These are phyloP conservation scores for Rhinoderma darwinii DNA, from an alignment of 2,113 vertebrate genomes.

Conservation along the genomic window DNA sequence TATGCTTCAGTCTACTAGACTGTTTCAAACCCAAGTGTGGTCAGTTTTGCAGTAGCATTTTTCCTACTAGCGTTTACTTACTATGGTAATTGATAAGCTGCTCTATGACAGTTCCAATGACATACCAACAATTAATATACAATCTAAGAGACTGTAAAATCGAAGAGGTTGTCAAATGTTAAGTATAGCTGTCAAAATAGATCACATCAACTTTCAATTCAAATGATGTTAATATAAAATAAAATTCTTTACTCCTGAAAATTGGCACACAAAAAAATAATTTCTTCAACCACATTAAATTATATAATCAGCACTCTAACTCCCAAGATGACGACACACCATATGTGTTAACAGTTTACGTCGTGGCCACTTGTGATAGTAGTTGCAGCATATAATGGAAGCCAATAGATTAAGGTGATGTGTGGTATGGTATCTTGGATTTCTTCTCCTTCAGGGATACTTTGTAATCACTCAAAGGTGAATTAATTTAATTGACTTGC, in stretches of 20 bases:
- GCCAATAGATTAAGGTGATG: not conserved
- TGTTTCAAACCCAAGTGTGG: not conserved
- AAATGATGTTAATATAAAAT: not conserved
- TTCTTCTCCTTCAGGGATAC: not conserved
- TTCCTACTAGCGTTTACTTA: not conserved
- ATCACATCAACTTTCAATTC: not conserved
- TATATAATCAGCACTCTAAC: not conserved
- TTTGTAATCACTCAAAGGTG: not conserved
- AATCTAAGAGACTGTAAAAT: conserved; percentile 23
- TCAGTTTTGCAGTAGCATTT: not conserved
- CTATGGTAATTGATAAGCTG: not conserved
- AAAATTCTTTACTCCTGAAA: not conserved
- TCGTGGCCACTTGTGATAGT: not conserved
- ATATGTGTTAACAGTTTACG: not conserved
- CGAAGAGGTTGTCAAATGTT: no score
- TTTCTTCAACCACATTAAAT: not conserved
- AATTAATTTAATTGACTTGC: conserved; percentile 24
- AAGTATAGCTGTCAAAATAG: conserved; percentile 8
- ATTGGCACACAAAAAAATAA: not conserved
- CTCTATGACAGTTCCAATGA: not conserved
- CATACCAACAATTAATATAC: not conserved
- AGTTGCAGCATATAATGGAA: not conserved
- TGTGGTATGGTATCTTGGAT: not conserved
- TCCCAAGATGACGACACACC: not conserved
- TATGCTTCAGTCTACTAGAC: no score